phyloP scores from a whole-genome alignment of 2,888 invertebrate species.

The Erannis defoliaria region DNA sequence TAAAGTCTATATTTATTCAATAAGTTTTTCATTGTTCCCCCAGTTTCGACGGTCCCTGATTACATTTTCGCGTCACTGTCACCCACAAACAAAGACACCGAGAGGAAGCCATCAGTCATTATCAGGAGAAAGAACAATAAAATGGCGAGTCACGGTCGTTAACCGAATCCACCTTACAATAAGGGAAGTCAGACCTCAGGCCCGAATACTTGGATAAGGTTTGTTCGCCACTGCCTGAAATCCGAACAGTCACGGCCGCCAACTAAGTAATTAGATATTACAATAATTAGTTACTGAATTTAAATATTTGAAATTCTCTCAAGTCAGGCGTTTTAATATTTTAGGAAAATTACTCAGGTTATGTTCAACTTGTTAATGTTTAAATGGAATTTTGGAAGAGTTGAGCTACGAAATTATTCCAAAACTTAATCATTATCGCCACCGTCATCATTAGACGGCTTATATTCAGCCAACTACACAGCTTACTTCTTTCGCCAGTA shows the following conservation, averaged over 20 bases:
- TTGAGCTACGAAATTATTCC: conserved; percentile 10
- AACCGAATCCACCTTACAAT: conserved; percentile 73
- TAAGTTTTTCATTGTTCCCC: conserved; percentile 67
- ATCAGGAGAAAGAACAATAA: conserved; percentile 81
- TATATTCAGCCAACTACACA: too few relatives aligned
- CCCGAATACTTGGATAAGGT: conserved; percentile 63
- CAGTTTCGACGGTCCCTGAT: conserved; percentile 68
- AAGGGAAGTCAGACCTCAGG: conserved; percentile 57
- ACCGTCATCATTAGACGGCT: too few relatives aligned
- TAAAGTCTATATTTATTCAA: conserved; percentile 59
- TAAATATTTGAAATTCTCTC: conserved; percentile 25
- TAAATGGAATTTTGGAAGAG: conserved; percentile 6
- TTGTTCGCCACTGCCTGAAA: conserved; percentile 64
- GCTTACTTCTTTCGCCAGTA: too few relatives aligned
- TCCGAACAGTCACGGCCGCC: conserved; percentile 62
- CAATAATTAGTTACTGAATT: conserved; percentile 56
- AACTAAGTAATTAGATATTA: conserved; percentile 60
- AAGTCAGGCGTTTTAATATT: conserved; percentile 11
- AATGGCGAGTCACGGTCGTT: conserved; percentile 80
- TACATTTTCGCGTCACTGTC: conserved; percentile 82
- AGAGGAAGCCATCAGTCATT: conserved; percentile 83
- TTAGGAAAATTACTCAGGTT: conserved; percentile 20
- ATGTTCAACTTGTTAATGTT: conserved; percentile 8
- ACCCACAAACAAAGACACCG: conserved; percentile 78
- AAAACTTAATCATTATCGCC: too few relatives aligned